Conservation (phyloP, 2,113 vertebrate species). For the Acanthisitta chloris region DNA sequence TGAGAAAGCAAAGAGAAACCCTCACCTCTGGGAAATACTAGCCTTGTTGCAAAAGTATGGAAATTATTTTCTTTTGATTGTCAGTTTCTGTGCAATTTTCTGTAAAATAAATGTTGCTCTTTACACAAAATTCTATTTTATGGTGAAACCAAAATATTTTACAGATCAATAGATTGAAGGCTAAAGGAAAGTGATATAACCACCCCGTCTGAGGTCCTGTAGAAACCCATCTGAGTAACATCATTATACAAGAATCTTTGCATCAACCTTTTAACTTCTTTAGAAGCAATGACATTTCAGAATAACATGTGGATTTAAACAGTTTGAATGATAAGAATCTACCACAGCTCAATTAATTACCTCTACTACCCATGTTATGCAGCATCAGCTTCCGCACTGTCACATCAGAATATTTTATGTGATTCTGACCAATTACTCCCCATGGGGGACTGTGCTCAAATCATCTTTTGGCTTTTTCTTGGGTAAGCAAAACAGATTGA, state of each 20-base stretch:
- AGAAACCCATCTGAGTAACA: neutral
- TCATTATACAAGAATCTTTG: neutral
- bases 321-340: neutral
- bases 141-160: neutral
- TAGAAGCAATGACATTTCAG: neutral
- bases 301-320: neutral
- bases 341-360: neutral
- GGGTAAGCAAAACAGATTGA: neutral
- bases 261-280: neutral
- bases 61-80: neutral
- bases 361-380: neutral
- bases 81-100: neutral
- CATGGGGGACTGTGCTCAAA: neutral
- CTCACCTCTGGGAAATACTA: neutral
- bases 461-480: neutral
- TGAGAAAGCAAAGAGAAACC: neutral
- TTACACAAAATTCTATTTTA: neutral
- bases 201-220: neutral
- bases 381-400: neutral
- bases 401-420: neutral
- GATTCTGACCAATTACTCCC: neutral
- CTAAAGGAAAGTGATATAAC: neutral
- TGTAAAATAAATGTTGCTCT: neutral
- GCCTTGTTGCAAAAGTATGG: neutral
- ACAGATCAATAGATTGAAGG: neutral